phyloP scores from a whole-genome alignment of 2,888 invertebrate species.

The Clepsis dumicolana region DNA sequence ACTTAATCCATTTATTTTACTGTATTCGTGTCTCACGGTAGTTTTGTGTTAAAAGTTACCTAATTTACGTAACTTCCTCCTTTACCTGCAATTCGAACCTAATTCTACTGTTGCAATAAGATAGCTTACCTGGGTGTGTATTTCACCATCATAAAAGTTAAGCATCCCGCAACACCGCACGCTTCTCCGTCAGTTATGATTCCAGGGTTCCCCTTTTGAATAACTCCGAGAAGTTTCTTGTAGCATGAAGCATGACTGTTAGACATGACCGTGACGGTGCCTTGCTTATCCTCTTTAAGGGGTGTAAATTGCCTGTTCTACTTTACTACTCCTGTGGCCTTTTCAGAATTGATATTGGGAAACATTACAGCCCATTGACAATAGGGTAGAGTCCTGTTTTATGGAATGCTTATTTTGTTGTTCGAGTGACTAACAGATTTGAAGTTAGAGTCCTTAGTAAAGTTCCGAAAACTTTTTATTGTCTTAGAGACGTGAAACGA shows the following conservation, averaged over 20 bases:
- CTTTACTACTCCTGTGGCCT: conserved; percentile 35
- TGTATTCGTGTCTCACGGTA: too few relatives aligned
- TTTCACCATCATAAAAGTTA: conserved; percentile 38
- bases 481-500: conserved; percentile 16
- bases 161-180: conserved; percentile 32
- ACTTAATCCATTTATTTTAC: too few relatives aligned
- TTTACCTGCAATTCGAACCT: not conserved
- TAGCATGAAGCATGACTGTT: conserved; percentile 42
- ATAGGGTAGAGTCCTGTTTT: not conserved
- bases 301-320: conserved; percentile 45
- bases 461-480: conserved; percentile 31
- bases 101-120: conserved; percentile 12
- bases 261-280: conserved; percentile 39
- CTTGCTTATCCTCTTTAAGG: conserved; percentile 48
- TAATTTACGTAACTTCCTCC: too few relatives aligned
- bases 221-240: conserved; percentile 31
- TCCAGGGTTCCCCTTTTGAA: conserved; percentile 31
- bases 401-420: conserved; percentile 8
- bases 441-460: conserved; percentile 19
- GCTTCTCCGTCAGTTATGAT: conserved; percentile 33
- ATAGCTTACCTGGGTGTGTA: conserved; percentile 36
- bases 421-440: conserved; percentile 18
- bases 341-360: conserved; percentile 38
- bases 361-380: conserved; percentile 9
- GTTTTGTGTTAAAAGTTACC: too few relatives aligned